Conservation (phyloP, 1,140 invertebrate genomes). For the Drosophila nannoptera region DNA sequence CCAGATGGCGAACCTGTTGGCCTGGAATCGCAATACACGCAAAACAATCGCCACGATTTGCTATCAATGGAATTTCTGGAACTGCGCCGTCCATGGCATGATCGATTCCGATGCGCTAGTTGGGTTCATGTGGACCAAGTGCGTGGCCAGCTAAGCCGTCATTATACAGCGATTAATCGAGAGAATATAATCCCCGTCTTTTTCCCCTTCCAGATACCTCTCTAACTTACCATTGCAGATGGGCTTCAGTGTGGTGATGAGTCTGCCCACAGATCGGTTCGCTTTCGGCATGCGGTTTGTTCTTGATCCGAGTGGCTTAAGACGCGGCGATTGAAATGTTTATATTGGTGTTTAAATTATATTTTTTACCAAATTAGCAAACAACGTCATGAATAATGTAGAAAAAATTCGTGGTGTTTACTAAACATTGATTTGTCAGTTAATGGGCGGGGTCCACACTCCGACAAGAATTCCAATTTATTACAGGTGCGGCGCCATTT, state of each 20-base stretch:
- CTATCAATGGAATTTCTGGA: conserved; percentile 75
- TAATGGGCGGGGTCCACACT: not conserved
- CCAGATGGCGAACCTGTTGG: conserved; percentile 72
- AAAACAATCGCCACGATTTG: conserved; percentile 69
- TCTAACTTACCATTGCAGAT: conserved; percentile 56
- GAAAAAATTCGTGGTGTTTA: conserved; percentile 17
- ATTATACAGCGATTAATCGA: too few relatives aligned
- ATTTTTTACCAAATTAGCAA: conserved; percentile 52
- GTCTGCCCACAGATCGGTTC: conserved; percentile 67
- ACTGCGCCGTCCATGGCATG: conserved; percentile 65
- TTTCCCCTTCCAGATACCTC: conserved; percentile 45
- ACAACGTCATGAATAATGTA: conserved; percentile 10
- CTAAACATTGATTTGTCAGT: not conserved
- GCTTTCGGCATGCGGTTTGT: conserved; percentile 69
- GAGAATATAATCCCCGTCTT: not conserved
- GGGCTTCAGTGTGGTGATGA: conserved; percentile 71
- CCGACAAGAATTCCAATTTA: not conserved
- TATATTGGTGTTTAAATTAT: conserved; percentile 25
- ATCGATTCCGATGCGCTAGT: conserved; percentile 73
- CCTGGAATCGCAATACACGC: conserved; percentile 67
- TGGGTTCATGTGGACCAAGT: conserved; percentile 75
- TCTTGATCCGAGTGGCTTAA: conserved; percentile 67
- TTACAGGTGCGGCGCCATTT: not conserved
- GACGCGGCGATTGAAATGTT: conserved; percentile 47
- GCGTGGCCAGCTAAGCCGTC: not conserved